Evolutionary conservation across 2,888 invertebrate species (phyloP).

Genomic region (Cactoblastis cactorum): DNA sequence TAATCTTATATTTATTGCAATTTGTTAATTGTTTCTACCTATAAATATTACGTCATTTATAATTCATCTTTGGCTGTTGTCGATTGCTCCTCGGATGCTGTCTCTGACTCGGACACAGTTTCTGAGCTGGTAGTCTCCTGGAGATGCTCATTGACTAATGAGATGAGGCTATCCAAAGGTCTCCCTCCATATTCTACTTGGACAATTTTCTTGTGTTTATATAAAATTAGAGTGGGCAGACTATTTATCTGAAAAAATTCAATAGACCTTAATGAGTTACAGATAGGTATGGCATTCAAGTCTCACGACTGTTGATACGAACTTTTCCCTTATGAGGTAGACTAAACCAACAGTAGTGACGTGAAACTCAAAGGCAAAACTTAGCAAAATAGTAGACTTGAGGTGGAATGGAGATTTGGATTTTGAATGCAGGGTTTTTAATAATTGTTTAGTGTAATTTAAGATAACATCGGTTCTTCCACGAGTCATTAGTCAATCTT

Average conservation of each 20-base stretch:
- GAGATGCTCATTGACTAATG: conserved; percentile 54
- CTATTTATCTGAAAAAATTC: conserved; percentile 87
- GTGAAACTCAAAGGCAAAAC: no score
- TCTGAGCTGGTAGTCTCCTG: conserved; percentile 23
- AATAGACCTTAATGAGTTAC: no score
- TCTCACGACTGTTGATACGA: no score
- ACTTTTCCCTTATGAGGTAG: no score
- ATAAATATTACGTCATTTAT: conserved; percentile 26
- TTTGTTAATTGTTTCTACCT: conserved; percentile 33
- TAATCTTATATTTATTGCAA: conserved; percentile 22
- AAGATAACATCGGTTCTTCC: no score
- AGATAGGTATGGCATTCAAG: no score
- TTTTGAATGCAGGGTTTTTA: no score
- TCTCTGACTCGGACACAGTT: not conserved
- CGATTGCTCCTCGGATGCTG: not conserved
- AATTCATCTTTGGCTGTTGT: conserved; percentile 55
- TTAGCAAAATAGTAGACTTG: no score
- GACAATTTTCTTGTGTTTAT: conserved; percentile 84
- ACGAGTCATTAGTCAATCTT: no score
- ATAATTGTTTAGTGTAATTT: no score
- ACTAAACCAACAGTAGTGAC: no score
- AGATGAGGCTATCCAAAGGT: conserved; percentile 58
- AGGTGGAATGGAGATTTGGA: no score
- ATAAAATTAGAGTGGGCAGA: conserved; percentile 89
- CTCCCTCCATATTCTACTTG: conserved; percentile 54